A percentile compares a stretch with the other conserved stretches of the same genome.
phyloP scores from a whole-genome alignment of 2,888 invertebrate species.

The Thelaira solivaga region DNA sequence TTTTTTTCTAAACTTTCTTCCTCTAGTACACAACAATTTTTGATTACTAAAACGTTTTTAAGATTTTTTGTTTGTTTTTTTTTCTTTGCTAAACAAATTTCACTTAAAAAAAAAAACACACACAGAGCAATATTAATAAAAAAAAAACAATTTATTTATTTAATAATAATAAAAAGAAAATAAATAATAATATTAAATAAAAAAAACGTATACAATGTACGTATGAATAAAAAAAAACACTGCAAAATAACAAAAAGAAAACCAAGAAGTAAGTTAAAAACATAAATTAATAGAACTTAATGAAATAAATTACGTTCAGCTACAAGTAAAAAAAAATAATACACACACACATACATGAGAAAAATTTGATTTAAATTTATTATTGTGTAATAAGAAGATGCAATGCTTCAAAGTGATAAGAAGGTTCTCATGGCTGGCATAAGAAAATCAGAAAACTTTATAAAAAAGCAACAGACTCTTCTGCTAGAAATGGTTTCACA shows the following conservation, averaged over 20 bases:
- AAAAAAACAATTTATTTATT: slow-evolving; percentile 8
- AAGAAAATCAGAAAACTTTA: too few relatives aligned
- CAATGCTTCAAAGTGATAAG: background rate
- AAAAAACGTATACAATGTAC: background rate
- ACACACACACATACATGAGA: slow-evolving; percentile 26
- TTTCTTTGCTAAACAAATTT: background rate
- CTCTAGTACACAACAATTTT: background rate
- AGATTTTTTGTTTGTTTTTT: background rate
- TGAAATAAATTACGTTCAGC: slow-evolving; percentile 2
- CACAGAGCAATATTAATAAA: slow-evolving; percentile 24
- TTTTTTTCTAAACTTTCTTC: background rate
- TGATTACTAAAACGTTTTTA: background rate
- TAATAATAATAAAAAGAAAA: slow-evolving; percentile 8
- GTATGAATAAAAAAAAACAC: background rate
- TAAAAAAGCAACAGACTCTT: too few relatives aligned
- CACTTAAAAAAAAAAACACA: slow-evolving; percentile 5
- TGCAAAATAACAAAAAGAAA: slow-evolving; percentile 1
- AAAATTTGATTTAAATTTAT: too few relatives aligned
- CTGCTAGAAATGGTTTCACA: too few relatives aligned
- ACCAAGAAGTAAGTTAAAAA: background rate
- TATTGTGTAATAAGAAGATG: too few relatives aligned
- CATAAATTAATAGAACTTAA: slow-evolving; percentile 1
- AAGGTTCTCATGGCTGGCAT: too few relatives aligned
- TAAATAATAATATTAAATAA: background rate
- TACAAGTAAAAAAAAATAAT: background rate